phyloP scores from a whole-genome alignment of 2,888 invertebrate genomes.

The Perithous albicinctus region DNA sequence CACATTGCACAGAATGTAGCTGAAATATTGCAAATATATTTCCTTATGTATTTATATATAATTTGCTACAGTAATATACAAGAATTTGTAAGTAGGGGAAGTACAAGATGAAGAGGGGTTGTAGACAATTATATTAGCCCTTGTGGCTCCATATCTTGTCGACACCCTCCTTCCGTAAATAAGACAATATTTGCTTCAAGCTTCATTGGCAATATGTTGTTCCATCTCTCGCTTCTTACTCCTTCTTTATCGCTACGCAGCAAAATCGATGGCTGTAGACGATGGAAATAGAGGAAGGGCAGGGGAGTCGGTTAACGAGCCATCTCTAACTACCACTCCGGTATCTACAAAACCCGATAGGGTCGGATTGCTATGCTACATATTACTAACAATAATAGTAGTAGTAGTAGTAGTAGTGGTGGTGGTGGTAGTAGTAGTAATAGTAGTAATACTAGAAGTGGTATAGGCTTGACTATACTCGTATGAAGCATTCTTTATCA shows the following conservation, averaged over 20 bases:
- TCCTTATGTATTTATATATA: not conserved
- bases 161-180: slow-evolving; percentile 14
- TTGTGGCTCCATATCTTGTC: slow-evolving; percentile 2
- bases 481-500: too few species aligned
- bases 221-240: slow-evolving; percentile 26
- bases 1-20: too few species aligned
- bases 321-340: slow-evolving; percentile 55
- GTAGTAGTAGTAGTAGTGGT: not conserved
- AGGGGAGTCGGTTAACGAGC: slow-evolving; percentile 55
- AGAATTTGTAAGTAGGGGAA: not conserved
- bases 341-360: slow-evolving; percentile 27
- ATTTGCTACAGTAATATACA: not conserved
- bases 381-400: slow-evolving; percentile 1
- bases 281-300: slow-evolving; percentile 19
- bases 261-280: slow-evolving; percentile 52
- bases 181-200: slow-evolving; percentile 43
- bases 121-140: slow-evolving; percentile 2
- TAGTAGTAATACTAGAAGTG: not conserved
- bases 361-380: slow-evolving; percentile 27
- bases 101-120: slow-evolving; percentile 1
- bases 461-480: too few species aligned
- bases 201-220: slow-evolving; percentile 51
- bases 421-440: not conserved
- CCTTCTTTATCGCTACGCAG: not conserved
- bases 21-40: too few species aligned